Evolutionary conservation across 2,888 invertebrate genomes (phyloP).

Genomic region (Omphaloscelis lunosa): DNA sequence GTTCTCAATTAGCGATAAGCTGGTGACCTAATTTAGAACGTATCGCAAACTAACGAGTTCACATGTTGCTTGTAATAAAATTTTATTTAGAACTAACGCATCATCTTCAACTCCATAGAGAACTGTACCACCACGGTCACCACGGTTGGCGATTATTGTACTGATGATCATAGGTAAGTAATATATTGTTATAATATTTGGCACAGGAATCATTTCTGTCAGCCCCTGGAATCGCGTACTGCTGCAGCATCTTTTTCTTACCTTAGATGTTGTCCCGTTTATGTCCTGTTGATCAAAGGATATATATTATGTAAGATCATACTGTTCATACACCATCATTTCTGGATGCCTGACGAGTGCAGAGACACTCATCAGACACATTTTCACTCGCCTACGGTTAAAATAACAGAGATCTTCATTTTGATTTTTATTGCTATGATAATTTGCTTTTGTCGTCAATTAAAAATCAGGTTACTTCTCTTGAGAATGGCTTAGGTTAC

Average conservation of each 20-base stretch:
- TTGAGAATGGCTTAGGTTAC: background rate
- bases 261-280: background rate
- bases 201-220: background rate
- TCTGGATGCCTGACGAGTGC: background rate
- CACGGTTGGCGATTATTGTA: background rate
- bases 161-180: background rate
- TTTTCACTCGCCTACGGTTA: background rate
- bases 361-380: background rate
- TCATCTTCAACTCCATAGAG: background rate
- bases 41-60: slow-evolving; percentile 45
- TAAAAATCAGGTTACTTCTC: background rate
- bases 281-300: background rate
- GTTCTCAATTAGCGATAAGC: slow-evolving; percentile 69
- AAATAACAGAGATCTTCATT: background rate
- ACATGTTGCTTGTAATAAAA: slow-evolving; percentile 21
- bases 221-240: background rate
- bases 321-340: background rate
- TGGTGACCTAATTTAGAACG: slow-evolving; percentile 66
- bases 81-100: slow-evolving; percentile 26
- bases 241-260: background rate
- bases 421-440: background rate
- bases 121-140: background rate
- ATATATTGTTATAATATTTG: background rate
- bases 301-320: background rate
- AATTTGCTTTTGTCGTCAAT: background rate